Evolutionary conservation across 2,888 invertebrate genomes (phyloP), one percentile per base, ranked within the genome.

Genomic region (Gryllus longicercus): DNA sequence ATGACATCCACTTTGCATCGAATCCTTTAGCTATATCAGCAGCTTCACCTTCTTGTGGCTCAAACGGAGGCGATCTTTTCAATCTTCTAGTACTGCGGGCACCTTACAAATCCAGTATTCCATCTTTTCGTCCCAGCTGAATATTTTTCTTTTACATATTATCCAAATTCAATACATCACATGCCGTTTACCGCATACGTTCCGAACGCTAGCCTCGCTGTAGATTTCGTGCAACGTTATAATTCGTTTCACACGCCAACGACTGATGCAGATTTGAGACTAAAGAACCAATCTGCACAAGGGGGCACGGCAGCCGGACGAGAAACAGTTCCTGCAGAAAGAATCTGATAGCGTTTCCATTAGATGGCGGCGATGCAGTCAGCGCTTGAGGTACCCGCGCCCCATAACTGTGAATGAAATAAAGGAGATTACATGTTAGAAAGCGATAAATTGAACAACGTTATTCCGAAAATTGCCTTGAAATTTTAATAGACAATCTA

Each of bases 371-470:
- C 63, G 14, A 63, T 63, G 63, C 16, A 14, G 63, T 3, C 63
- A 5, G 16, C 63, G 63, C 63, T 4, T 14, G 63, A 63, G 11
- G 63, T 63, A 63, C 11, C 63, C n/a, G 63, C 14, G 63, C 11
- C 63, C 63, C 63, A 63, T n/a, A 63, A 63, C 14, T n/a, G 63
- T n/a, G 63, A 63, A 63, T 63, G 63, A 63, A 63, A 63, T 63
- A 63, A 63, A 63, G n/a, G 63, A 63, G 63, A 63, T 63, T 63
- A 63, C 63, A 63, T 63, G 63, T 63, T 63, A 63, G 63, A 63
- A 63, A n/a, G 63, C 63, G 63, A 63, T 63, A 63, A 63, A 63
- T 63, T 63, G 63, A 63, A 63, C 16, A 63, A 63, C 63, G 63
- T 14, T 63, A 63, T 63, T 63, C n/a, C 63, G 63, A 63, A 63